Base-by-base conservation (phyloP, 2,888 invertebrate species). In the Mimumesa dahlbomi region DNA sequence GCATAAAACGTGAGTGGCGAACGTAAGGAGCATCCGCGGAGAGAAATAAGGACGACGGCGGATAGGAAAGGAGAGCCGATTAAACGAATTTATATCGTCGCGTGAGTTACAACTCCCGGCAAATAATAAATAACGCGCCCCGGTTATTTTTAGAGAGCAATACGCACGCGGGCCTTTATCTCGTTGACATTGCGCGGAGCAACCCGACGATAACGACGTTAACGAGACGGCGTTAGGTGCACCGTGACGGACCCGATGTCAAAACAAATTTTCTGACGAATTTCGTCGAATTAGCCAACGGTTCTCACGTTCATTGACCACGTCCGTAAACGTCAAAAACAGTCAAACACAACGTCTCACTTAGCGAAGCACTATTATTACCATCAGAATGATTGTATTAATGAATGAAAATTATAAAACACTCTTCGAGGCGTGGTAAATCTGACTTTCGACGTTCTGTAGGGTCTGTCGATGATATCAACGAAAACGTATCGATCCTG, bases 111-210 rank as follows among this genome's bases (percentile, higher is more conserved):
- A 22, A 56, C 50, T 45, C 16, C 31, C 45, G 14, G 7, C 56
- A 71, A 46, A 64, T 65, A 66, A 81, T 83, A 83, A 83, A 83
- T 77, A 73, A 71, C 40, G 19, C 19, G 45, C 0, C 25, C n/a
- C 43, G 13, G 34, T 62, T 69, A 66, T 67, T 74, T 73, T 71
- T 69, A 45, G 58, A 13, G n/a, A n/a, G n/a, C n/a, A n/a, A n/a
- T 6, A 38, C 57, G 11, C 45, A n/a, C n/a, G 19, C 36, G 50
- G 18, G 53, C 43, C 36, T 46, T 63, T 66, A 64, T 67, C 63
- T 6, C 34, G 34, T 11, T 31, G 43, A 38, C 38, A 43, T 29
- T 42, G 42, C 53, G 1, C 1, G n/a, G 16, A n/a, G 38, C 11
- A 25, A 11, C 36, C 19, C 21, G 25, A 3, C 46, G 66, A 72